A percentile compares a stretch with the other conserved stretches of the same genome.
These are phyloP conservation scores for Aporrectodea caliginosa DNA, from an alignment of 1,140 invertebrate species.

Conservation along the genomic window DNA sequence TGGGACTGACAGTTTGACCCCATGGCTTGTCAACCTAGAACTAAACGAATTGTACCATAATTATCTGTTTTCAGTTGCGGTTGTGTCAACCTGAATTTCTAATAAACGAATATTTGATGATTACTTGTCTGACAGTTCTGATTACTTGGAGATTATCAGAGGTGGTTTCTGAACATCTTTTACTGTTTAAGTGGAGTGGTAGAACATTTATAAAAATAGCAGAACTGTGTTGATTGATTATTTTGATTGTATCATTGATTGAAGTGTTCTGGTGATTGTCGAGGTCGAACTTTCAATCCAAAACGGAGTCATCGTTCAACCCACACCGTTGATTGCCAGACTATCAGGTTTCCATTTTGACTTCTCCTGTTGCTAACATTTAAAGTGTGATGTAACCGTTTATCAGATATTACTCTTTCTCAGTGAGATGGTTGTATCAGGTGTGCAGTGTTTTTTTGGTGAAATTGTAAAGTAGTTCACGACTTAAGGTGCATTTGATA, in stretches of 20 bases:
- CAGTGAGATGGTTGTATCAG: not conserved
- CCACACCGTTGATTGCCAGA: slow-evolving; percentile 72
- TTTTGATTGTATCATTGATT: not conserved
- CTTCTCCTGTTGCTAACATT: not conserved
- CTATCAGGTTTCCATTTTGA: slow-evolving; percentile 62
- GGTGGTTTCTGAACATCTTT: not conserved
- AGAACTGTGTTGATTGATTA: not conserved
- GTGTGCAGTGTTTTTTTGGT: not conserved
- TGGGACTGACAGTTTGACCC: no score
- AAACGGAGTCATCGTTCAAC: slow-evolving; percentile 67
- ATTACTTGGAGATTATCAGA: not conserved
- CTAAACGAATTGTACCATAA: no score
- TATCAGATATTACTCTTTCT: not conserved
- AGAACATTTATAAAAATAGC: not conserved
- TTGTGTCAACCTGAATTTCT: no score
- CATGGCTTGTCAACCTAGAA: no score
- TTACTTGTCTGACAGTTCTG: not conserved
- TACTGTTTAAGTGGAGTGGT: not conserved
- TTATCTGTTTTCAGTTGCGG: no score
- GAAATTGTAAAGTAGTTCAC: not conserved
- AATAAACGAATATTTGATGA: no score
- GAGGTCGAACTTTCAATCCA: slow-evolving; percentile 64
- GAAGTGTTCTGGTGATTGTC: slow-evolving; percentile 59
- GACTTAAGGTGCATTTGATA: not conserved
- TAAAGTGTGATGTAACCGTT: not conserved